Evolutionary conservation across 2,797 vertebrate species (phyloP).

Genomic region (Eospalax fontanierii): DNA sequence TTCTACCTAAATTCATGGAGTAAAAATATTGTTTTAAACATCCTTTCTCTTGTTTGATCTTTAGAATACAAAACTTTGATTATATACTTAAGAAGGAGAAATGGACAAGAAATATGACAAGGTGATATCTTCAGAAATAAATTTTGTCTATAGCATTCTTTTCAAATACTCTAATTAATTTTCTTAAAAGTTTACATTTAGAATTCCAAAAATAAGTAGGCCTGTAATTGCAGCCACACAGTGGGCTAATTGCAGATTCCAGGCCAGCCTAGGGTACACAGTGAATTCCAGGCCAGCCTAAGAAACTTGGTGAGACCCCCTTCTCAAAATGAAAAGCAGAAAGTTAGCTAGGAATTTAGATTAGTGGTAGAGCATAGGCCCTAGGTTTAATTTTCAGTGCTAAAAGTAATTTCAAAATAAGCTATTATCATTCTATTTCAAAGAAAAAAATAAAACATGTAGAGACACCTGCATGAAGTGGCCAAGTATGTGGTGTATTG

Average conservation of each 20-base stretch:
- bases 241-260: not conserved
- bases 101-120: slow-evolving; percentile 37
- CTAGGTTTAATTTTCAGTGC: not conserved
- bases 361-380: not conserved
- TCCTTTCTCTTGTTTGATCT: slow-evolving; percentile 61
- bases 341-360: no score
- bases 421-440: not conserved
- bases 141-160: not conserved
- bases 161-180: slow-evolving; percentile 23
- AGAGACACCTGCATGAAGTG: not conserved
- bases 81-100: not conserved
- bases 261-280: not conserved
- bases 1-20: not conserved
- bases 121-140: slow-evolving; percentile 60
- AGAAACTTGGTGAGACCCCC: not conserved
- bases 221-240: no score
- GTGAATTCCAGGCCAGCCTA: not conserved
- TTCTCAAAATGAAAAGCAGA: not conserved
- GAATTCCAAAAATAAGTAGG: not conserved
- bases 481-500: accelerated
- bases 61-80: slow-evolving; percentile 65
- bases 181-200: not conserved
- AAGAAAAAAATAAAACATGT: not conserved
- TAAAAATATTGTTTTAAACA: slow-evolving; percentile 42
- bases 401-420: not conserved